Evolutionary conservation across 2,113 vertebrate species (phyloP).

Genomic region (Chlorodrepanis virens): DNA sequence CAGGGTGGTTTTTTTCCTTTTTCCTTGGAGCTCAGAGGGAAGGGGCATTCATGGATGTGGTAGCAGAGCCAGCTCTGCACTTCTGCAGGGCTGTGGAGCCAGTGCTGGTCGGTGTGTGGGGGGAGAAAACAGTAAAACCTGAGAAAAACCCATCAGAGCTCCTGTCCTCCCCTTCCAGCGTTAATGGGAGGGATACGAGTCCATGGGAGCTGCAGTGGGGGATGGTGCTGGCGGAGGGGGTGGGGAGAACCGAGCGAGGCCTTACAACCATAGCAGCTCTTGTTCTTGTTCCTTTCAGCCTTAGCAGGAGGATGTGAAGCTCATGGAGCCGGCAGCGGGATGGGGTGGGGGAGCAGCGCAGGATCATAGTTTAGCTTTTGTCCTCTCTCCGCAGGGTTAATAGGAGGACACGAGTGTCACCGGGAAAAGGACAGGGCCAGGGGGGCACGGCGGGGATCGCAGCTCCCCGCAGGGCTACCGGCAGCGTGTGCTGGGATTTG

Average conservation of each 20-base stretch:
- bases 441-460: neutral
- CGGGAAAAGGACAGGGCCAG: neutral
- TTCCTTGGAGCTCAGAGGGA: neutral
- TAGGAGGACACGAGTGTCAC: conserved; percentile 20
- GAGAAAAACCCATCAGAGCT: conserved; percentile 59
- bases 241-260: conserved; percentile 64
- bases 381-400: conserved; percentile 58
- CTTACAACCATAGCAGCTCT: conserved; percentile 58
- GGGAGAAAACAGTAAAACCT: conserved; percentile 9
- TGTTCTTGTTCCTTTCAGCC: conserved; percentile 50
- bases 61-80: conserved; percentile 28
- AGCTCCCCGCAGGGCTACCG: neutral
- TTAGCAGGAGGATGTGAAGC: conserved; percentile 52
- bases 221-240: conserved; percentile 66
- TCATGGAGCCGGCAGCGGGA: conserved; percentile 21
- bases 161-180: conserved; percentile 59
- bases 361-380: conserved; percentile 53
- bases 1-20: neutral
- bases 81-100: conserved; percentile 26
- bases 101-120: neutral
- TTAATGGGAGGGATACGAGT: conserved; percentile 56
- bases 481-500: neutral
- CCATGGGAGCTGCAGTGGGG: conserved; percentile 64
- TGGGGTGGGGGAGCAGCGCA: conserved; percentile 8
- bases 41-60: neutral